phyloP scores from a whole-genome alignment of 2,888 invertebrate species.

The Hydriomena furcata region DNA sequence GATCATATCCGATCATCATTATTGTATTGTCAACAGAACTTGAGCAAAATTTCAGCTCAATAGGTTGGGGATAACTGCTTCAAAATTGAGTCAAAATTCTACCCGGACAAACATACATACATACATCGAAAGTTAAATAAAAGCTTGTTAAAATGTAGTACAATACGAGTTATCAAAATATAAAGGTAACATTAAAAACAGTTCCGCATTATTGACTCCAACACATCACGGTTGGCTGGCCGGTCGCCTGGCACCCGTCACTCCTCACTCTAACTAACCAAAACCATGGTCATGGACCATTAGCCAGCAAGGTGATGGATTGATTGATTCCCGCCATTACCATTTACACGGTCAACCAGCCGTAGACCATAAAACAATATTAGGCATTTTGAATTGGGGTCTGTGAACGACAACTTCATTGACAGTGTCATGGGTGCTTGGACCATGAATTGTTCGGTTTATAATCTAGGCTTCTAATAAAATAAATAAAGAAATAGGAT shows the following conservation, averaged over 20 bases:
- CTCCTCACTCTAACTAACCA: constrained; percentile 18
- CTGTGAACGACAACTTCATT: neutral
- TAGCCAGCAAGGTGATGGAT: constrained; percentile 35
- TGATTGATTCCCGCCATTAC: constrained; percentile 41
- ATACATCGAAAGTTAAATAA: no score
- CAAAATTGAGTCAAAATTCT: no score
- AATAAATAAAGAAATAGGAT: no score
- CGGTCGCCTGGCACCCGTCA: constrained; percentile 7
- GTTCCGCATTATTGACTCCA: constrained; percentile 21
- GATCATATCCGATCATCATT: no score
- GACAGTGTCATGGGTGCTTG: neutral
- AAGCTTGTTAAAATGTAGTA: no score
- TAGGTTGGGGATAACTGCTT: no score
- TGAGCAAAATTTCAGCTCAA: no score
- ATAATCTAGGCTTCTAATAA: no score
- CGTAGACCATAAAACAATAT: constrained; percentile 34
- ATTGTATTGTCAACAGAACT: no score
- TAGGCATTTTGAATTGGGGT: constrained; percentile 1
- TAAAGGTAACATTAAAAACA: neutral
- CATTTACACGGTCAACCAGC: constrained; percentile 39
- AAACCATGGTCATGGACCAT: constrained; percentile 24
- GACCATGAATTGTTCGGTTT: no score
- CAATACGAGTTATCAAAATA: neutral
- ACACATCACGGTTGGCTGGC: constrained; percentile 18
- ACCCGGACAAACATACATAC: no score